These are phyloP conservation scores for Nezara viridula DNA, from an alignment of 2,888 invertebrate genomes.

Conservation along the genomic window DNA sequence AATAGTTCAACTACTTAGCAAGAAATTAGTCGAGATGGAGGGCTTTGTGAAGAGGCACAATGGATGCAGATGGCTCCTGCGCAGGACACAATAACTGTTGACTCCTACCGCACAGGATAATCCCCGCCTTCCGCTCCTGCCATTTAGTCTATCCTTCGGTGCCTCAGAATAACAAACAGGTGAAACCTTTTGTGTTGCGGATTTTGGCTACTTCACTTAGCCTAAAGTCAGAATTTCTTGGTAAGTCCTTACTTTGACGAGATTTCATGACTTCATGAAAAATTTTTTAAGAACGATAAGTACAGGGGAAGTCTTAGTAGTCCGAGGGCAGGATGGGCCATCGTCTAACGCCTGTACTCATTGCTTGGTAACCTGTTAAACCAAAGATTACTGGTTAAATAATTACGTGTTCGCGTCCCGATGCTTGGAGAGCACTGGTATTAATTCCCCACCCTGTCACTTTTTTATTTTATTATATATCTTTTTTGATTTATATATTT, in stretches of 20 bases:
- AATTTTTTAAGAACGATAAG: neutral
- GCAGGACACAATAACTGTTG: slow-evolving; percentile 31
- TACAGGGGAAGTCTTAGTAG: too few relatives aligned
- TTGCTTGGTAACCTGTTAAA: too few relatives aligned
- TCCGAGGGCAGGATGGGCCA: too few relatives aligned
- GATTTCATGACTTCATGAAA: neutral
- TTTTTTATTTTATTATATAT: too few relatives aligned
- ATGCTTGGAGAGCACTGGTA: too few relatives aligned
- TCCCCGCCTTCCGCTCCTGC: slow-evolving; percentile 43
- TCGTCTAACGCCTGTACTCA: too few relatives aligned
- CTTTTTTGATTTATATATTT: too few relatives aligned
- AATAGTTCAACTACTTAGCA: neutral
- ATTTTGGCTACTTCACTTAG: slow-evolving; percentile 17
- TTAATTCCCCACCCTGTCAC: too few relatives aligned
- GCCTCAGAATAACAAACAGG: slow-evolving; percentile 3
- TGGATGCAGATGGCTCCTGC: slow-evolving; percentile 12
- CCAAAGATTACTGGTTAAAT: too few relatives aligned
- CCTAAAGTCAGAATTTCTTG: neutral
- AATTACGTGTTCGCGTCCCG: too few relatives aligned
- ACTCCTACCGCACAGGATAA: slow-evolving; percentile 35
- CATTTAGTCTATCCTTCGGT: slow-evolving; percentile 12
- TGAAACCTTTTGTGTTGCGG: neutral
- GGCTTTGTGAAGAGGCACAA: neutral
- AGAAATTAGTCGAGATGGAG: neutral
- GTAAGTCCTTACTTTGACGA: neutral